Conservation (phyloP, 2,797 vertebrate genomes). For the Mus spretus region DNA sequence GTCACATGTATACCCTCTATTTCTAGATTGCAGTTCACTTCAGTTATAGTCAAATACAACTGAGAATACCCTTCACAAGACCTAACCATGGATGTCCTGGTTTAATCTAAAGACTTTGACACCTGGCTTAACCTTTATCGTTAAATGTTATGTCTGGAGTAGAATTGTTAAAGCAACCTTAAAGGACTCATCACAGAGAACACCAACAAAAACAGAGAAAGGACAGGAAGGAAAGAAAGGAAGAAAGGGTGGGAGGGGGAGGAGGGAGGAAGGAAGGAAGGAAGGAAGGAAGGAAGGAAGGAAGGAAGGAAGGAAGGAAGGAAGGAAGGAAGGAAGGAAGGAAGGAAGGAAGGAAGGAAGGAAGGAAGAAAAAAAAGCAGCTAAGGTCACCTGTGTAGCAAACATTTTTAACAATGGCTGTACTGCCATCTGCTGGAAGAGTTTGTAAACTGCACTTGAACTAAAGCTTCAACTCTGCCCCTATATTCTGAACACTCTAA, state of each 20-base stretch:
- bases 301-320: accelerated
- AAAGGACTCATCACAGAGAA: background rate
- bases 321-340: accelerated
- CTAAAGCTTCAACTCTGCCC: too few species aligned
- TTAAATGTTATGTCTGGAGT: background rate
- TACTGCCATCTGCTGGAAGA: constrained; percentile 86
- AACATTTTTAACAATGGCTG: constrained; percentile 54
- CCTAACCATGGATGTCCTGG: background rate
- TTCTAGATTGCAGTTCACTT: too few species aligned
- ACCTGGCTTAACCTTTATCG: background rate
- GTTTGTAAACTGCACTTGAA: background rate
- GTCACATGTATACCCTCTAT: too few species aligned
- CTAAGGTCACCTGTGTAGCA: background rate
- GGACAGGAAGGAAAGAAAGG: too few species aligned
- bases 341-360: background rate
- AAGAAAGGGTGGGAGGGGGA: accelerated
- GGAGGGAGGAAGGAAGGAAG: accelerated
- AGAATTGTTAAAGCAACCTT: background rate
- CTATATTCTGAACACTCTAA: background rate
- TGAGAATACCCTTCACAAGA: background rate
- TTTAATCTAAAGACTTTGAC: background rate
- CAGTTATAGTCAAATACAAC: background rate
- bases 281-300: accelerated
- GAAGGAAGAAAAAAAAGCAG: too few species aligned
- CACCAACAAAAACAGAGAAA: background rate